Percentiles rank a stretch among this genome's conserved stretches.
Conservation (phyloP, 2,888 invertebrate species). For the Lasius platythorax region DNA sequence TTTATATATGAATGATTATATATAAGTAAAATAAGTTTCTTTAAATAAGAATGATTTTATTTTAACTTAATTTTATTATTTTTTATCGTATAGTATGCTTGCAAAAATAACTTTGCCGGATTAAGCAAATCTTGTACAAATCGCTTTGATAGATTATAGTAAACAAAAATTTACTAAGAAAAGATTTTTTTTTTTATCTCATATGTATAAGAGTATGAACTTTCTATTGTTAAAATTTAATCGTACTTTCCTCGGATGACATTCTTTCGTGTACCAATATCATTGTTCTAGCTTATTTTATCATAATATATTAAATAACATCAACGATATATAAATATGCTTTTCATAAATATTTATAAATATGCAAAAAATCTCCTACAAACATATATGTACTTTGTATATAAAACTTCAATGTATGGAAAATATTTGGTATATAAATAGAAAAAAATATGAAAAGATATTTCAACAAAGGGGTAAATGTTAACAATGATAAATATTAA, state of each 20-base stretch:
- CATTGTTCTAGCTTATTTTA: not conserved
- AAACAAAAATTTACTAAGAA: not conserved
- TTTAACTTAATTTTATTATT: not conserved
- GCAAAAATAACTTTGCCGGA: not conserved
- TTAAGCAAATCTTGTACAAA: not conserved
- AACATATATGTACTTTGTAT: not conserved
- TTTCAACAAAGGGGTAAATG: not conserved
- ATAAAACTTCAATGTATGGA: not conserved
- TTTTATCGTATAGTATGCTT: not conserved
- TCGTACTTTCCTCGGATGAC: not conserved
- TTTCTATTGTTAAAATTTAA: not conserved
- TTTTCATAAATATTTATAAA: constrained; percentile 22
- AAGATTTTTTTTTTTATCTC: not conserved
- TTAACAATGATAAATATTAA: constrained; percentile 4
- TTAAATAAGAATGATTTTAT: constrained; percentile 7
- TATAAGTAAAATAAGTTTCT: not conserved
- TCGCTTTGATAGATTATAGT: constrained; percentile 4
- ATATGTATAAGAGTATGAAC: not conserved
- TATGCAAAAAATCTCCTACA: not conserved
- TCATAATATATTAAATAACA: not conserved
- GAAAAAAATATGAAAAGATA: not conserved
- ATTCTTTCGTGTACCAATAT: not conserved
- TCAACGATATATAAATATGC: constrained; percentile 22
- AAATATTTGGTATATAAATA: not conserved
- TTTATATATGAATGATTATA: not conserved